Evolutionary conservation across 2,888 invertebrate species (phyloP).

Genomic region (Mylabris sibirica): DNA sequence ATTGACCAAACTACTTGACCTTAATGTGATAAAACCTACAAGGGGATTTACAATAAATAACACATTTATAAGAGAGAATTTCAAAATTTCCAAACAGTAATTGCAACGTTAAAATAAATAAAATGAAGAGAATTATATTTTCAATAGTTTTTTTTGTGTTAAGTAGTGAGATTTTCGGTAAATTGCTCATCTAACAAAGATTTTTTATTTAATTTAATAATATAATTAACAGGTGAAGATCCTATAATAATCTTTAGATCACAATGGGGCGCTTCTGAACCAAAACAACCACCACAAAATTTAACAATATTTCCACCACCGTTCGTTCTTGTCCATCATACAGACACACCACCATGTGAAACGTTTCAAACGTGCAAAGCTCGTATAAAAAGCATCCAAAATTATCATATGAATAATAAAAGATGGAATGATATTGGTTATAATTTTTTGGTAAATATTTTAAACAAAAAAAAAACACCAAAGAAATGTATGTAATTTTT

Average conservation of each 20-base stretch:
- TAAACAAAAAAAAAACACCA: background rate
- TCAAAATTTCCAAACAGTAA: too few relatives aligned
- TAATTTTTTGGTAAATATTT: constrained; percentile 55
- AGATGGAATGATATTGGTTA: constrained; percentile 57
- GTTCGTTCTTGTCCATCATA: constrained; percentile 61
- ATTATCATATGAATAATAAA: constrained; percentile 50
- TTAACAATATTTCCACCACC: constrained; percentile 54
- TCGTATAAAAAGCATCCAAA: constrained; percentile 58
- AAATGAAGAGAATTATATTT: too few relatives aligned
- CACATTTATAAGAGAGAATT: too few relatives aligned
- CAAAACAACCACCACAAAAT: constrained; percentile 39
- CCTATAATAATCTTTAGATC: constrained; percentile 56
- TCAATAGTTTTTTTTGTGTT: background rate
- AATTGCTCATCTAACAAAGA: background rate
- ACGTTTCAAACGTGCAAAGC: constrained; percentile 55
- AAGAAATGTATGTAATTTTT: too few relatives aligned
- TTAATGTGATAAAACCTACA: too few relatives aligned
- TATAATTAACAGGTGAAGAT: constrained; percentile 33
- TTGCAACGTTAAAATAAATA: too few relatives aligned
- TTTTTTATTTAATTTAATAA: background rate
- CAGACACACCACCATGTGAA: constrained; percentile 55
- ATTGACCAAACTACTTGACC: too few relatives aligned
- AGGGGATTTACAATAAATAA: too few relatives aligned
- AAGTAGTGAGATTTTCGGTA: background rate
- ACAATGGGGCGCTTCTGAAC: constrained; percentile 59